A percentile compares a stretch with the other conserved stretches of the same genome.
These are phyloP conservation scores for Brachylomia viminalis DNA, from an alignment of 2,888 invertebrate species.

Conservation along the genomic window DNA sequence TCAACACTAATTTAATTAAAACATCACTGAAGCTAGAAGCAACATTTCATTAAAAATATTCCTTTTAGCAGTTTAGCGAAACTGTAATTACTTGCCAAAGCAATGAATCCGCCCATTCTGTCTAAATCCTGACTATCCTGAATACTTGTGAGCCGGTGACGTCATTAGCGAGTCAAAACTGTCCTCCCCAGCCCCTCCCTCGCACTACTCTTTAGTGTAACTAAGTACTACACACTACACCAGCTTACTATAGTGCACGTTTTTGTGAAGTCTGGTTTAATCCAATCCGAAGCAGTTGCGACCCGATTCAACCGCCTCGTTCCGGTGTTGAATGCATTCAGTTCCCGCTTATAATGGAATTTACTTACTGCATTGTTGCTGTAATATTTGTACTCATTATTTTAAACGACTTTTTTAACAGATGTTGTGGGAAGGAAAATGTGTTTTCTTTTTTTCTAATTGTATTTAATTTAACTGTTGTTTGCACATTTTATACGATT, in stretches of 20 bases:
- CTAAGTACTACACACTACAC: conserved; percentile 39
- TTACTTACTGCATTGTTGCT: conserved; percentile 45
- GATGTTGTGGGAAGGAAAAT: conserved; percentile 38
- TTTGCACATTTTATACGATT: conserved; percentile 41
- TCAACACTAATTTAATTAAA: conserved; percentile 39
- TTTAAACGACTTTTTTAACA: conserved; percentile 55
- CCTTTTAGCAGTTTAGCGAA: conserved; percentile 50
- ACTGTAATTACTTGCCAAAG: conserved; percentile 62
- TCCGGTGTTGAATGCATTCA: conserved; percentile 61
- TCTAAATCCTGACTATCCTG: conserved; percentile 50
- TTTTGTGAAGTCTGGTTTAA: conserved; percentile 62
- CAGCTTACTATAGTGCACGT: conserved; percentile 39
- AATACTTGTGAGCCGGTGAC: conserved; percentile 55
- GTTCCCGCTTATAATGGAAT: conserved; percentile 50
- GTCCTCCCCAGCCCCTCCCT: conserved; percentile 4
- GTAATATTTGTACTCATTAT: conserved; percentile 62
- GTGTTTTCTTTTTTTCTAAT: conserved; percentile 31
- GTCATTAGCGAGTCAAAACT: conserved; percentile 67
- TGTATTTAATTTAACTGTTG: conserved; percentile 41
- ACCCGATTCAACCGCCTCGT: conserved; percentile 46
- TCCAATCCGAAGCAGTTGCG: conserved; percentile 56
- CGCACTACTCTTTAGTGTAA: conserved; percentile 47
- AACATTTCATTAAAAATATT: conserved; percentile 50
- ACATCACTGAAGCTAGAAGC: conserved; percentile 20
- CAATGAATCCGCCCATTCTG: conserved; percentile 52